These are phyloP conservation scores for Phymatocera aterrima DNA, from an alignment of 2,888 invertebrate genomes.

Conservation along the genomic window DNA sequence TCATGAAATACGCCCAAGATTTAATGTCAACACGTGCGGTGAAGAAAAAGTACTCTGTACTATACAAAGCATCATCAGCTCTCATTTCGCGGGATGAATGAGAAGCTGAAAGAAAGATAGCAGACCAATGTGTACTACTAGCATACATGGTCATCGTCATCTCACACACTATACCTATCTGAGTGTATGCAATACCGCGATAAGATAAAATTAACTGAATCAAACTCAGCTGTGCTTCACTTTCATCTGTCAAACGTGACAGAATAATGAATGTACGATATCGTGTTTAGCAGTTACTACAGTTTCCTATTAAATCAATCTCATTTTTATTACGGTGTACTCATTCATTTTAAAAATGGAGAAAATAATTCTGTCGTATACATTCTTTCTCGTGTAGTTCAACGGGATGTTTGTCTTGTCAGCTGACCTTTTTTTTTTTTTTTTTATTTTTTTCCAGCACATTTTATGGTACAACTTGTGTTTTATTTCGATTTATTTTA, in stretches of 20 bases:
- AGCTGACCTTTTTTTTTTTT: background rate
- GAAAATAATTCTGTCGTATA: background rate
- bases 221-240: background rate
- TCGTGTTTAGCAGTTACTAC: background rate
- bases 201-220: conserved; percentile 1
- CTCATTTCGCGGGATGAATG: background rate
- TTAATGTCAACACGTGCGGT: too few species aligned
- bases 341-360: conserved; percentile 1
- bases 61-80: background rate
- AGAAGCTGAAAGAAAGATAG: background rate
- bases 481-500: too few species aligned
- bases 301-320: background rate
- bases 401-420: background rate
- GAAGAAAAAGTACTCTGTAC: too few species aligned
- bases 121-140: background rate
- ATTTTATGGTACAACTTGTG: background rate
- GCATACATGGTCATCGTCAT: background rate
- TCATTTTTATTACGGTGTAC: background rate
- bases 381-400: background rate
- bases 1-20: too few species aligned
- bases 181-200: background rate
- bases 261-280: background rate
- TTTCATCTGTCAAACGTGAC: conserved; percentile 10
- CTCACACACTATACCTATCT: background rate
- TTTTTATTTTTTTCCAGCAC: background rate